Evolutionary conservation across 1,140 invertebrate genomes (phyloP).

Genomic region (Yoshiicerus persimilis): DNA sequence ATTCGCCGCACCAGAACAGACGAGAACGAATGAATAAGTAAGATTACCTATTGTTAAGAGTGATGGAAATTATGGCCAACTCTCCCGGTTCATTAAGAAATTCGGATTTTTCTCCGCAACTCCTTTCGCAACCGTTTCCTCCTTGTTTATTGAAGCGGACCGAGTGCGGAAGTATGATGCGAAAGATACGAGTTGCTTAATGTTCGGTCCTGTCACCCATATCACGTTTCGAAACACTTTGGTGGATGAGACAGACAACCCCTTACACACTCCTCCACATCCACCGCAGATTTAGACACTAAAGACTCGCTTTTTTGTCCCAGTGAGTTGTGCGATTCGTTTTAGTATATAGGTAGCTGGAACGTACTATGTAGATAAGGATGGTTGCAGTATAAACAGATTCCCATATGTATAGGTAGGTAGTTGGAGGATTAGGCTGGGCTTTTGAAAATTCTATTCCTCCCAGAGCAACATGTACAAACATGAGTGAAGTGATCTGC

Average conservation of each 20-base stretch:
- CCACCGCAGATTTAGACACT: not conserved
- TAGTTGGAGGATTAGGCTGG: not conserved
- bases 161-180: not conserved
- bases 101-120: slow-evolving; percentile 12
- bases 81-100: not conserved
- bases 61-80: not conserved
- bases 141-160: not conserved
- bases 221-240: not conserved
- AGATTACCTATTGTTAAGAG: not conserved
- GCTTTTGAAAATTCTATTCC: not conserved
- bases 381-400: not conserved
- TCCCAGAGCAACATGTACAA: slow-evolving; percentile 6
- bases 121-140: not conserved
- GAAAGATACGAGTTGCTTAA: not conserved
- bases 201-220: slow-evolving; percentile 1
- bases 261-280: not conserved
- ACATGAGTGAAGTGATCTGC: not conserved
- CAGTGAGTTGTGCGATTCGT: too few relatives aligned
- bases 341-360: too few relatives aligned
- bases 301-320: not conserved
- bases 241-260: not conserved
- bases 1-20: not conserved
- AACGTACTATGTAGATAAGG: not conserved
- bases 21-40: not conserved
- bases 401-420: not conserved